A percentile compares a stretch with the other conserved stretches of the same genome.
phyloP scores from a whole-genome alignment of 2,888 invertebrate species.

The Selenia dentaria region DNA sequence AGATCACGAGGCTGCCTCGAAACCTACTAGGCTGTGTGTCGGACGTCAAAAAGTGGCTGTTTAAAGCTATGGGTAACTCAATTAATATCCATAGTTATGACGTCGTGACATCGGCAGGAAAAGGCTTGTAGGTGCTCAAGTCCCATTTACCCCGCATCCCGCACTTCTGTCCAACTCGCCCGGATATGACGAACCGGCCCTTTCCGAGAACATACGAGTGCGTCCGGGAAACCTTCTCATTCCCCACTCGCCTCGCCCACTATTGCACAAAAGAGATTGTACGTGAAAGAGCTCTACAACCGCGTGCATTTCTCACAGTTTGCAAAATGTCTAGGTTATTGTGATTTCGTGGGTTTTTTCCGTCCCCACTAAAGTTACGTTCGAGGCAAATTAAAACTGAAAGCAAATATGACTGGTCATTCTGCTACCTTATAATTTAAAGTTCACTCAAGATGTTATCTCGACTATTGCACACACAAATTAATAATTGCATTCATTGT shows the following conservation, averaged over 20 bases:
- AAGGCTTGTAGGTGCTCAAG: too few species aligned
- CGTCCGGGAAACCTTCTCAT: too few species aligned
- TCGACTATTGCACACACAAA: constrained; percentile 2
- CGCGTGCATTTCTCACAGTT: neutral
- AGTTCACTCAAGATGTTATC: constrained; percentile 12
- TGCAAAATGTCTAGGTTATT: neutral
- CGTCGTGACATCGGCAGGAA: too few species aligned
- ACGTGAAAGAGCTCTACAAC: neutral
- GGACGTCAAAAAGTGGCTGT: too few species aligned
- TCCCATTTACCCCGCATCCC: too few species aligned
- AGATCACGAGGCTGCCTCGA: too few species aligned
- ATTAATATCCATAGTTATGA: too few species aligned
- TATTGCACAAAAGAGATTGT: neutral
- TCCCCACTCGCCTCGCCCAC: neutral
- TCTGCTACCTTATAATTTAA: constrained; percentile 5
- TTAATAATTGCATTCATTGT: neutral
- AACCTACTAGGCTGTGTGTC: too few species aligned
- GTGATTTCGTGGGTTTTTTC: neutral
- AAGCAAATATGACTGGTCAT: constrained; percentile 10
- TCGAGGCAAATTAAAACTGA: constrained; percentile 5
- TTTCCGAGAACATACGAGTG: too few species aligned
- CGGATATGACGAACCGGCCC: too few species aligned
- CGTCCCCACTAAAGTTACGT: neutral
- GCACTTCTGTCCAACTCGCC: too few species aligned
- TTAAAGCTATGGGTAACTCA: too few species aligned